Base-by-base conservation (phyloP, 2,797 vertebrate species). In the Artibeus jamaicensis region DNA sequence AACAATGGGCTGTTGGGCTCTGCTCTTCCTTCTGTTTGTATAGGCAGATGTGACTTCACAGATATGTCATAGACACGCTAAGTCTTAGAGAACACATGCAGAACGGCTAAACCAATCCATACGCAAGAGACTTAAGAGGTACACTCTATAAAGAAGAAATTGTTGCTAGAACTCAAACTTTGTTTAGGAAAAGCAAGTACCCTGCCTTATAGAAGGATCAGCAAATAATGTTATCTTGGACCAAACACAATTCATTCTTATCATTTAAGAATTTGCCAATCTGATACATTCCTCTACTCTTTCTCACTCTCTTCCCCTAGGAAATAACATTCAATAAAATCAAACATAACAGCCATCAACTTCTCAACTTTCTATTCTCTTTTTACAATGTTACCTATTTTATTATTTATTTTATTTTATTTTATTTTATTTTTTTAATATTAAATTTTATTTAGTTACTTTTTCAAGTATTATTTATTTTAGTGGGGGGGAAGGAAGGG, bases 261-360 rank as follows among this genome's bases (percentile, higher is more conserved):
- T 74, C 4, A 71, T 62, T 86, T 59, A 84, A 83, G 62, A 78
- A 92, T 88, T 71, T 95, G 44, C 32, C 39, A 78, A 89, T 88
- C 62, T 95, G 44, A 37, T 53, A 32, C 12, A 65, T 92, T 37
- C 29, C n/a, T 26, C 44, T 65, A 22, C 29, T 68, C 48, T 70
- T 29, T 8, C 70, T 88, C 32, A 3, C 16, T 59, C 11, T 70
- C 12, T 82, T 50, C n/a, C 9, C 62, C 18, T 2, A 81, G n/a
- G 15, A 84, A 94, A 34, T 85, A 59, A 42, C 16, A 50, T 70
- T 48, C 42, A 77, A 85, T 46, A 79, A 79, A 91, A 86, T 70
- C 62, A 88, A 77, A 5, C 7, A 15, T 71, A 16, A 2, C 42
- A 62, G 4, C 16, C 44, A 50, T 70, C 77, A 89, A 24, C 12